Evolutionary conservation across 2,797 vertebrate genomes (phyloP).

Genomic region (Trachops cirrhosus): DNA sequence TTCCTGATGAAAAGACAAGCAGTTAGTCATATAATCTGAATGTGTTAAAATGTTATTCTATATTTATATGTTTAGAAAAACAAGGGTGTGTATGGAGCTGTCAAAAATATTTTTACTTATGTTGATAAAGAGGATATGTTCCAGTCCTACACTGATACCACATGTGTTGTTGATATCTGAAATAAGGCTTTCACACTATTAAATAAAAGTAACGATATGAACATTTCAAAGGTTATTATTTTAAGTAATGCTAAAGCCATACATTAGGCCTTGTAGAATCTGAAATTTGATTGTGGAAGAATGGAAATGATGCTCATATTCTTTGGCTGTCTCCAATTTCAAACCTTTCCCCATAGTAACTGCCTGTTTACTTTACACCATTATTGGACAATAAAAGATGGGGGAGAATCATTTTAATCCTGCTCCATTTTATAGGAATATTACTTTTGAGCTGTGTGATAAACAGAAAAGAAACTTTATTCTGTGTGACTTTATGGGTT

Average conservation of each 20-base stretch:
- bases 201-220: neutral
- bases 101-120: neutral
- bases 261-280: neutral
- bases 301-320: neutral
- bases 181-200: neutral
- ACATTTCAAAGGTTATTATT: neutral
- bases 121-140: neutral
- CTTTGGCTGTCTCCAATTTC: neutral
- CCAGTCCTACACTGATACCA: neutral
- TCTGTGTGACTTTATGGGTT: neutral
- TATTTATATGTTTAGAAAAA: conserved; percentile 16
- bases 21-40: neutral
- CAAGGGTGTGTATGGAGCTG: neutral
- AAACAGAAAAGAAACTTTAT: neutral
- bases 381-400: neutral
- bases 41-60: neutral
- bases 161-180: neutral
- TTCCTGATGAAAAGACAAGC: neutral
- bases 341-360: neutral
- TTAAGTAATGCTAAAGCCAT: neutral
- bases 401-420: neutral
- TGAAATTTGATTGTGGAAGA: neutral
- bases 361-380: neutral
- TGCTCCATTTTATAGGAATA: neutral
- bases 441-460: neutral